Evolutionary conservation across 2,888 invertebrate genomes (phyloP), one percentile per base, ranked within the genome.

Genomic region (Aplocera efformata): DNA sequence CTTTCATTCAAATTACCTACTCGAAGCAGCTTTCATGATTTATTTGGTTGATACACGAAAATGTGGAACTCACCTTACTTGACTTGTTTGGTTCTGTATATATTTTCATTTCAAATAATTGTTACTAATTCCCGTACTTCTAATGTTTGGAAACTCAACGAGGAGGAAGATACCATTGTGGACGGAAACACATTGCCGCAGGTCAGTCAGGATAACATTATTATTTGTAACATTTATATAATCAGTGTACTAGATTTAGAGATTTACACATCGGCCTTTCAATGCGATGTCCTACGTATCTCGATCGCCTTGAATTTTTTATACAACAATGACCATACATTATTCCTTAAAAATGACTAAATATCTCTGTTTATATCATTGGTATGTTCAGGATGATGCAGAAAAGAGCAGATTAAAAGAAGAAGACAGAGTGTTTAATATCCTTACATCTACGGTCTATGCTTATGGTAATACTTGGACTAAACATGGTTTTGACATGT

Each of bases 81-180:
- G 70, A 88, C 86, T 67, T 91, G 91, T 85, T 89, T 92, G 79
- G 89, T 91, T 67, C 78, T 93, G 63, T 93, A 93, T 74, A 89
- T 93, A 69, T 90, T 94, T 74, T 92, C 92, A 55, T 91, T 93
- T 71, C 92, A 93, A 83, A 90, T 93, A 64, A 90, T 93, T 62
- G 77, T 78, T 42, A 94, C 92, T 53, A 96, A 95, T 82, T 95
- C 96, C 23, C 91, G 94, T 58, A 94, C 95, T 9, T 95, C 95
- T 36, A 93, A 92, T 60, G 89, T 94, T 70, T 96, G 96, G 96
- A 93, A 93, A 81, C 82, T 96, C 46, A 95, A 93, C 73, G 84
- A 90, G 33, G 94, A 94, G 61, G 93, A 92, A 69, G 94, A 93
- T 36, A 92, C 93, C 81, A 93, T 94, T 44, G 90, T 93, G 44